These are phyloP conservation scores for Pecten maximus DNA, from an alignment of 2,888 invertebrate species.

Conservation along the genomic window DNA sequence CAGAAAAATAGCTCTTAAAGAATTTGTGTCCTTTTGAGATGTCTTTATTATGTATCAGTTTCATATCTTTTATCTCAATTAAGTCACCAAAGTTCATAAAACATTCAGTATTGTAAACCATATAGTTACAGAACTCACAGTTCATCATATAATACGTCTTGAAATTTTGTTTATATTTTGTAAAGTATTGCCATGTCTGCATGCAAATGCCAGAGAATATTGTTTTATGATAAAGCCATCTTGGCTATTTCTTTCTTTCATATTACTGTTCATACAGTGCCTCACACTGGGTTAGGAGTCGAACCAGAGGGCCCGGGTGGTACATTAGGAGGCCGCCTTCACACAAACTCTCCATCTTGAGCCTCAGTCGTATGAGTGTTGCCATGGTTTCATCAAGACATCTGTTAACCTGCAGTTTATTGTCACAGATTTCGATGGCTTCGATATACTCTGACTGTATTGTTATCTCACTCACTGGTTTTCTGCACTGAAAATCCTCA, in stretches of 20 bases:
- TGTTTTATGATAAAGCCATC: too few species aligned
- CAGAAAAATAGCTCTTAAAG: too few species aligned
- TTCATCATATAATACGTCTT: too few species aligned
- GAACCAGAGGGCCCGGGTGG: slow-evolving; percentile 60
- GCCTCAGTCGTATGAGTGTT: slow-evolving; percentile 59
- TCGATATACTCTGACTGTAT: not conserved
- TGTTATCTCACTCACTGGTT: not conserved
- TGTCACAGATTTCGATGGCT: not conserved
- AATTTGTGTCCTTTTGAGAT: too few species aligned
- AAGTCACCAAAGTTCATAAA: too few species aligned
- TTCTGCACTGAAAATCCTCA: not conserved
- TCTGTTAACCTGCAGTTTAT: not conserved
- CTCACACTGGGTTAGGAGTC: slow-evolving; percentile 57
- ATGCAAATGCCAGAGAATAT: too few species aligned
- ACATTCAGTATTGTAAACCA: too few species aligned
- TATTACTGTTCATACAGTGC: slow-evolving; percentile 56
- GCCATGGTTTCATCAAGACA: slow-evolving; percentile 60
- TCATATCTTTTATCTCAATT: too few species aligned
- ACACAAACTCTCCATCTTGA: slow-evolving; percentile 62
- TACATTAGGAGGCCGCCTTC: slow-evolving; percentile 56
- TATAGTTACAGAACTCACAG: too few species aligned
- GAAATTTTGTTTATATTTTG: too few species aligned
- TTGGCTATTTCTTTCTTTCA: not conserved
- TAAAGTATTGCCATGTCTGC: too few species aligned
- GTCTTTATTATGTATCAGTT: too few species aligned